Evolutionary conservation across 2,113 vertebrate genomes (phyloP), one percentile per base, ranked within the genome.

Genomic region (Carlito syrichta): DNA sequence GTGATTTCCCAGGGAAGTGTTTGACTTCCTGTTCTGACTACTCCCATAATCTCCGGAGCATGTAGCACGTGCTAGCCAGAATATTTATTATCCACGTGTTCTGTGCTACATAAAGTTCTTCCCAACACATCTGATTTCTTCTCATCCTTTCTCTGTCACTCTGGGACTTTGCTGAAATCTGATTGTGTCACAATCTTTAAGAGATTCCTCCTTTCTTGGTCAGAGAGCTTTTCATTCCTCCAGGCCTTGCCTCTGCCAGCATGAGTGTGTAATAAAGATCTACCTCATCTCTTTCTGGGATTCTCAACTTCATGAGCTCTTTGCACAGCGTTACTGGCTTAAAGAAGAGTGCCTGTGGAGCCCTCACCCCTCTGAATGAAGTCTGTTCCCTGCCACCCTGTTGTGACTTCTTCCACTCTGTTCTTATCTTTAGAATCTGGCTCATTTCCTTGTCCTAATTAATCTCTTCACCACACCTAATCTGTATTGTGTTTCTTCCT

Each of bases 101-200:
- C 52, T 20, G n/a, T 48, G n/a, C 68, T 52, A 87, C n/a, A 17
- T 32, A 23, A 40, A 63, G 22, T 74, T 60, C 38, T 90, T 91
- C 62, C 16, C 20, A 48, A 25, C 1, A 23, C 81, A 45, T 52
- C 78, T 60, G 60, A 87, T 69, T n/a, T 84, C 77, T 52, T 60
- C 19, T 66, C 10, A 38, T 43, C 27, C 69, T 86, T 86, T 73
- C 74, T 82, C 48, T 91, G 52, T 71, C 68, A 56, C 54, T 83
- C 73, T 66, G 76, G 89, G 74, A 25, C 56, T 95, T 89, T 95
- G 68, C 77, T 91, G 62, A 88, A 52, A 88, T 84, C 35, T 88
- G 40, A 38, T 56, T 85, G 25, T 76, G 27, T 77, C 56, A 71
- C 95, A 77, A 77, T 89, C 87, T 95, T 95, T 78, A 81, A 32